phyloP scores from a whole-genome alignment of 1,140 invertebrate species.

The Achatina immaculata region DNA sequence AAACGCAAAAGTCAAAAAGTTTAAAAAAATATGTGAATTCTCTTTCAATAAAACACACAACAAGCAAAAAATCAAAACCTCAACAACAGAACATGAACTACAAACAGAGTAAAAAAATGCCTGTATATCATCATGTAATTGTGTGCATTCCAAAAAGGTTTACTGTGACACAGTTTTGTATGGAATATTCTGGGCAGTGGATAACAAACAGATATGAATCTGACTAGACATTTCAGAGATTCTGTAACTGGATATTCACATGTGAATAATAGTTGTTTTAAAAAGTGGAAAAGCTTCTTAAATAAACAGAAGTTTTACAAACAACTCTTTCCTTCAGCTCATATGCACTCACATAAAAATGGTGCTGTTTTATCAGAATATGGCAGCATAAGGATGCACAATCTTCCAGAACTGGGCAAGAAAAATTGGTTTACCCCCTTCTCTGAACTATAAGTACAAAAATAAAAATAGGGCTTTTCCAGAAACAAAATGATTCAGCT shows the following conservation, averaged over 20 bases:
- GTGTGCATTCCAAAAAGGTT: neutral
- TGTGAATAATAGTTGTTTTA: neutral
- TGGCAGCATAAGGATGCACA: too few relatives aligned
- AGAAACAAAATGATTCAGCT: neutral
- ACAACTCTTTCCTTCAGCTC: too few relatives aligned
- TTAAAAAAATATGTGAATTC: constrained; percentile 27
- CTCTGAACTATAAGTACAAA: neutral
- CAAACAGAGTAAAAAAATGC: constrained; percentile 12
- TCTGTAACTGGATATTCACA: neutral
- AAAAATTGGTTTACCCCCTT: too few relatives aligned
- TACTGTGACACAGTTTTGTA: neutral
- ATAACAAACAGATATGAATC: neutral
- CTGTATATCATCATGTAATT: neutral
- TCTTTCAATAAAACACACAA: constrained; percentile 14
- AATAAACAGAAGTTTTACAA: too few relatives aligned
- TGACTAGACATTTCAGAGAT: constrained; percentile 33
- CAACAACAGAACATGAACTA: constrained; percentile 27
- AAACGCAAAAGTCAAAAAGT: too few relatives aligned
- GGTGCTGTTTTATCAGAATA: too few relatives aligned
- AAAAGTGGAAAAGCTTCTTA: neutral
- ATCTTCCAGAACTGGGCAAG: too few relatives aligned
- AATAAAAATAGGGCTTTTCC: neutral
- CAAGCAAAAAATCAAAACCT: neutral
- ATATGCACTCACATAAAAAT: too few relatives aligned
- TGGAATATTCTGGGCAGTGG: neutral